Conservation (phyloP, 37 sponge, comb jelly and placozoan genomes). For the Chondrilla cf. caribensis region DNA sequence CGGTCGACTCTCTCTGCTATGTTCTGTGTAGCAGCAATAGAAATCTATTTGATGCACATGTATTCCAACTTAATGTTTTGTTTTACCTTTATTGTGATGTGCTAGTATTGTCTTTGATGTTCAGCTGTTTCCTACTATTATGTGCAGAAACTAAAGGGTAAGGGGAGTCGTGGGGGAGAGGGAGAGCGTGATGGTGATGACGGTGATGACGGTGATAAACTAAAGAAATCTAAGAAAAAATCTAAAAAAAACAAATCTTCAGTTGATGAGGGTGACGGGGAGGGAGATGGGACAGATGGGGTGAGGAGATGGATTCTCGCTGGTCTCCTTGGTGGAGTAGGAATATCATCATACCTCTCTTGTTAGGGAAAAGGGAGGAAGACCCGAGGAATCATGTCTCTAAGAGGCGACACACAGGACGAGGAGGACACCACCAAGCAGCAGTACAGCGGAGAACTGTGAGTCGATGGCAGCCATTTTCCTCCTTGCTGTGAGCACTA, state of each 20-base stretch:
- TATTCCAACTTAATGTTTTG: no score
- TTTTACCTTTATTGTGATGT: no score
- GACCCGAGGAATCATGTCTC: neutral
- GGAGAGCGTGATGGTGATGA: neutral
- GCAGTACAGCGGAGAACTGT: slow-evolving; percentile 35
- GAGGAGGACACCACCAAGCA: slow-evolving; percentile 19
- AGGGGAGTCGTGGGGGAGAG: neutral
- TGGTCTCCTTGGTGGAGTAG: no score
- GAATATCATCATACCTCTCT: no score
- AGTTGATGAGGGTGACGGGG: neutral
- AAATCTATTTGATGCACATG: no score
- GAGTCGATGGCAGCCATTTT: neutral
- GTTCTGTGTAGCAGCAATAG: no score
- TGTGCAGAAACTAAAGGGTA: neutral
- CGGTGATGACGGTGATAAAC: slow-evolving; percentile 24
- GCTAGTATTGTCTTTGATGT: no score
- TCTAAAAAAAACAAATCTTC: neutral
- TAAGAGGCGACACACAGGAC: neutral
- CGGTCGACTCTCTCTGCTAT: no score
- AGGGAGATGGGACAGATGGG: neutral
- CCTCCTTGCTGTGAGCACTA: neutral
- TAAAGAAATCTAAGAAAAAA: neutral
- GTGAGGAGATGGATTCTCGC: neutral
- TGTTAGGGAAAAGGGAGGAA: no score
- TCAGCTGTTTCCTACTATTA: no score